Percentiles rank a stretch among this genome's conserved stretches.
phyloP scores from a whole-genome alignment of 1,140 invertebrate species.

The Drosophila suzukii region DNA sequence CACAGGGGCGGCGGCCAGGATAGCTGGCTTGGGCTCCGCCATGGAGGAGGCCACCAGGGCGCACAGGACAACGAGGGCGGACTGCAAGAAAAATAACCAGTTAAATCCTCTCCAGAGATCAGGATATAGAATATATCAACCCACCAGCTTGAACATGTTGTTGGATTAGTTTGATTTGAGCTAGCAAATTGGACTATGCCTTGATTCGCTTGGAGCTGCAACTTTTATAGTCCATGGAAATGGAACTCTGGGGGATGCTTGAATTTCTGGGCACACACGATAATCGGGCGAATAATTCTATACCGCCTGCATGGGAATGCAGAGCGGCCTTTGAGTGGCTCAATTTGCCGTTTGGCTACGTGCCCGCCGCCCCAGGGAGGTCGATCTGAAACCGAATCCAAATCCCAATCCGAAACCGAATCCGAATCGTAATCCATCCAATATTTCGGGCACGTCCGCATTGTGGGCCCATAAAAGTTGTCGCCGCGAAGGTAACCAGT shows the following conservation, averaged over 20 bases:
- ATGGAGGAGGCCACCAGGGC: slow-evolving; percentile 68
- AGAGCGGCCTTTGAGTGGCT: slow-evolving; percentile 39
- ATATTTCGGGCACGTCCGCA: slow-evolving; percentile 59
- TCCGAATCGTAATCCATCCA: slow-evolving; percentile 12
- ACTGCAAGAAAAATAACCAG: slow-evolving; percentile 31
- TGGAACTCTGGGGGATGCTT: slow-evolving; percentile 17
- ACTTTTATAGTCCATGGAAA: slow-evolving; percentile 55
- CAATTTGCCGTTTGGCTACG: slow-evolving; percentile 48
- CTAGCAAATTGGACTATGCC: slow-evolving; percentile 65
- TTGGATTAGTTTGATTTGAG: slow-evolving; percentile 44
- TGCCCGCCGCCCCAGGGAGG: slow-evolving; percentile 47
- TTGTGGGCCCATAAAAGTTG: slow-evolving; percentile 65
- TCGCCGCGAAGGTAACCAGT: slow-evolving; percentile 58
- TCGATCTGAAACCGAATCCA: slow-evolving; percentile 15
- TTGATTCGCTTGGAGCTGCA: slow-evolving; percentile 28
- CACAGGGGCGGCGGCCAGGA: slow-evolving; percentile 48
- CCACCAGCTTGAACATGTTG: slow-evolving; percentile 84
- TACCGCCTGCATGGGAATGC: slow-evolving; percentile 38
- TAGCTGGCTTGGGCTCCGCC: slow-evolving; percentile 71
- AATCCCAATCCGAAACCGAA: background rate
- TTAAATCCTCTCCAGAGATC: background rate
- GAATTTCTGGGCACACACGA: slow-evolving; percentile 48
- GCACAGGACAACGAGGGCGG: slow-evolving; percentile 70
- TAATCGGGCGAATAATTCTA: slow-evolving; percentile 55
- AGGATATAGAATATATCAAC: background rate